Conservation (phyloP, 2,113 vertebrate genomes). For the Datnioides undecimradiatus region DNA sequence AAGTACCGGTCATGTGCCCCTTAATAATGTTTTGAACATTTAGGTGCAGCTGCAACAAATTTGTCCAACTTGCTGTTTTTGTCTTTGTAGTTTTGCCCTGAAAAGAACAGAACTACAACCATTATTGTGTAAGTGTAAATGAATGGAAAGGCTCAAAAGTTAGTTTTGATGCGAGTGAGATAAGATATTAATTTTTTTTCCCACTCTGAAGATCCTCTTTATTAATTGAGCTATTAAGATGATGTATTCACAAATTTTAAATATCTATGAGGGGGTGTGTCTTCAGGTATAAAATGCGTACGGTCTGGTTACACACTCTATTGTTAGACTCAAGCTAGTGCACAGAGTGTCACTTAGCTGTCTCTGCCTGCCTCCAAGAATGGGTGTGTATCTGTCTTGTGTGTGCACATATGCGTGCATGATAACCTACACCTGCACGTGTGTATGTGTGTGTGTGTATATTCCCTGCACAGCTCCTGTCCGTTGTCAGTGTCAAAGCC, state of each 20-base stretch:
- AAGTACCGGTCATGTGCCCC: not conserved
- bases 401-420: slow-evolving; percentile 36
- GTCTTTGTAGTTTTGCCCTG: not conserved
- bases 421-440: slow-evolving; percentile 45
- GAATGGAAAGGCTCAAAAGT: not conserved
- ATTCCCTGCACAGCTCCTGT: slow-evolving; percentile 73
- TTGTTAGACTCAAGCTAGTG: slow-evolving; percentile 36
- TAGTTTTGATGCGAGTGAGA: not conserved
- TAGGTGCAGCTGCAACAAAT: not conserved
- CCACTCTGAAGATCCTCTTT: not conserved
- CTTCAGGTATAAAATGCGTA: slow-evolving; percentile 11
- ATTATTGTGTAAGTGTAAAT: not conserved
- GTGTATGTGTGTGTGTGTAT: slow-evolving; percentile 42
- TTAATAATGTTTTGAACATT: not conserved
- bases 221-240: not conserved
- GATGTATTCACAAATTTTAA: not conserved
- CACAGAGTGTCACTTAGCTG: slow-evolving; percentile 42
- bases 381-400: slow-evolving; percentile 47
- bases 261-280: not conserved
- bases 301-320: slow-evolving; percentile 10
- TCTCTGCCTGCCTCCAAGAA: slow-evolving; percentile 41
- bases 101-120: no score
- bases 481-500: slow-evolving; percentile 77
- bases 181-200: not conserved
- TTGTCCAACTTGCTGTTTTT: not conserved